Base-by-base conservation (phyloP, 2,113 vertebrate genomes). In the Xiphias gladius region DNA sequence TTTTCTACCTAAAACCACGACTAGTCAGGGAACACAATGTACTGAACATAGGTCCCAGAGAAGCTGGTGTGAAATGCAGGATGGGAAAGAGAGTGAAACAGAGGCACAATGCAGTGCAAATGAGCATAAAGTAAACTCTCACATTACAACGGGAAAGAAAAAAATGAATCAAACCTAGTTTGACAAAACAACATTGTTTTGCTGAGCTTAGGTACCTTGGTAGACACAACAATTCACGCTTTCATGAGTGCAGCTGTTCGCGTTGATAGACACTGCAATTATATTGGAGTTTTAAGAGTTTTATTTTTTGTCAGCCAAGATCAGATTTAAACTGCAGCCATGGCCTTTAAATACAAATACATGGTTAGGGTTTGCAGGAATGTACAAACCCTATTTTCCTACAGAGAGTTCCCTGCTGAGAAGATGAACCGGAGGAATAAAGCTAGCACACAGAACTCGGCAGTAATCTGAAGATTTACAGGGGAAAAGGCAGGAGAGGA, bases 1-100 rank as follows among this genome's bases (percentile, higher is more conserved):
- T 90, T 77, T 86, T 68, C 75, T 64, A 85, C 86, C 86, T 88
- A 69, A 87, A 88, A 86, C 84, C 64, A 58, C 55, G 71, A 79
- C 71, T 75, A 77, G 58, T 72, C 24, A 11, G 71, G 79, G 80
- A 82, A 82, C 76, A 61, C 71, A 41, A 19, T 76, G 86, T 84
- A 32, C 83, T 37, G 73, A 85, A 83, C 85, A 63, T 9, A 52
- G 81, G 73, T 75, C 80, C 69, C 80, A 13, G 54, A 86, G 88
- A 87, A 76, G 64, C 64, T 13, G 39, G 39, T 58, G 37, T 32
- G 81, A 74, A 79, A 82, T 50, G 52, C 20, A 46, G 54, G 65
- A 59, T 28, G 75, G 52, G 41, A 37, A 62, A 76, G 48, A 68
- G 50, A 73, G 54, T n/a, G 46, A 73, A 80, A 65, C 67, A 83